Evolutionary conservation across 1,140 invertebrate species (phyloP).

Genomic region (Lanistes nyassanus): DNA sequence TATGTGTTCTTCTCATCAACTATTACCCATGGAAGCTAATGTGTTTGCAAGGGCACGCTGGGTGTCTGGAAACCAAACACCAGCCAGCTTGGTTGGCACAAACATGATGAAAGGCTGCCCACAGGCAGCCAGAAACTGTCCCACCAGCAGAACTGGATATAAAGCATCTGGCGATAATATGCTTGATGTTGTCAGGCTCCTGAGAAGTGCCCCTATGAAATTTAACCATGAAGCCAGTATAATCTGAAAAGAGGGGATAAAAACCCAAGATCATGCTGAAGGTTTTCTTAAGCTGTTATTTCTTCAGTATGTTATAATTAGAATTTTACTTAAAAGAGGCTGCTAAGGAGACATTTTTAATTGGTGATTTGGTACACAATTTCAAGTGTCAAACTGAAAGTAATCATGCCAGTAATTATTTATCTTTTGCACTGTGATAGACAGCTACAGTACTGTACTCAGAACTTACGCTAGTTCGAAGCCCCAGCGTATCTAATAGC

Average conservation of each 20-base stretch:
- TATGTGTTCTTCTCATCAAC: not conserved
- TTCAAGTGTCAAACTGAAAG: too few relatives aligned
- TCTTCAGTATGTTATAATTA: too few relatives aligned
- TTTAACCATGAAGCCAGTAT: conserved; percentile 67
- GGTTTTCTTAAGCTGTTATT: too few relatives aligned
- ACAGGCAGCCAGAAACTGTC: conserved; percentile 65
- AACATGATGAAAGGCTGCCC: conserved; percentile 69
- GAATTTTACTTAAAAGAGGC: too few relatives aligned
- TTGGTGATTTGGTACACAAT: too few relatives aligned
- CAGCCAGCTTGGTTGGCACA: conserved; percentile 67
- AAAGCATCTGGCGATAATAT: conserved; percentile 36
- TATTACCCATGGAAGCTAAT: conserved; percentile 58
- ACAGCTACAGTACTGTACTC: not conserved
- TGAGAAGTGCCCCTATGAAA: conserved; percentile 64
- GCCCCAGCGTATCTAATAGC: conserved; percentile 66
- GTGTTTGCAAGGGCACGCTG: conserved; percentile 67
- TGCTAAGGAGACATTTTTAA: too few relatives aligned
- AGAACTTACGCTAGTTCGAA: conserved; percentile 65
- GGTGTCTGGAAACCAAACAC: conserved; percentile 66
- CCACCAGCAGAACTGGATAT: conserved; percentile 55
- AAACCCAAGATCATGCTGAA: not conserved
- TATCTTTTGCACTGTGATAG: not conserved
- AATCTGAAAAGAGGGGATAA: conserved; percentile 57
- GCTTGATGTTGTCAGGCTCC: conserved; percentile 62
- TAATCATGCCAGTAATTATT: too few relatives aligned